Base-by-base conservation (phyloP, 2,113 vertebrate genomes). In the Macrotis lagotis region DNA sequence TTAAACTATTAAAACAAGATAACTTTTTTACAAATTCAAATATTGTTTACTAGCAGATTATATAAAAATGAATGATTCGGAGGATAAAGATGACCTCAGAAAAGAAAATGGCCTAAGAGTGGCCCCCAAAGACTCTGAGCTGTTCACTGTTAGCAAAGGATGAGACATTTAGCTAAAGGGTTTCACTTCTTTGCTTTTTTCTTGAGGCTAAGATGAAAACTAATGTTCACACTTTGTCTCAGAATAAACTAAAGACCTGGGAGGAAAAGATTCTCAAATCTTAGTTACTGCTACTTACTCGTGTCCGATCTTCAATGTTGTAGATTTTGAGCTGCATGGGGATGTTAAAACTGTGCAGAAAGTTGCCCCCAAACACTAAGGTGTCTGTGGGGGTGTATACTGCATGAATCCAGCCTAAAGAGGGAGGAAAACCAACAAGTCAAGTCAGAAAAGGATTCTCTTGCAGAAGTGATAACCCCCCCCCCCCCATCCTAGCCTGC, bases 341-440 rank as follows among this genome's bases (percentile, higher is more conserved):
- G 98, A 99, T 99, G 98, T 99, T 99, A 98, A 99, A 99, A 96
- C 99, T 99, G 98, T 99, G 99, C 92, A 99, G 98, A 98, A 99
- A 99, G 96, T 99, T 99, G 59, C 99, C 99, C 74, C 99, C 99
- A 90, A 99, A 99, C 53, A 99, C 99, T 96, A 99, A 98, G 0
- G 99, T 99, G 97, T 99, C 99, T 98, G 99, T 99, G 95, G 99
- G 99, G 48, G 99, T 99, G 98, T 99, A 99, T 66, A 99, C 99
- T 37, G 99, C 99, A 97, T 99, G 99, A 97, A 99, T 99, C 99
- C 99, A 99, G 52, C 99, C 99, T 99, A 91, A 49, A 94, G 89
- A 97, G 95, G 90, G 91, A 96, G 94, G 0, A 91, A 52, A 94
- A 52, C 4, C 31, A 48, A 55, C 28, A 93, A 89, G 3, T 95